phyloP scores from a whole-genome alignment of 2,113 vertebrate genomes.

The Callorhinus ursinus region DNA sequence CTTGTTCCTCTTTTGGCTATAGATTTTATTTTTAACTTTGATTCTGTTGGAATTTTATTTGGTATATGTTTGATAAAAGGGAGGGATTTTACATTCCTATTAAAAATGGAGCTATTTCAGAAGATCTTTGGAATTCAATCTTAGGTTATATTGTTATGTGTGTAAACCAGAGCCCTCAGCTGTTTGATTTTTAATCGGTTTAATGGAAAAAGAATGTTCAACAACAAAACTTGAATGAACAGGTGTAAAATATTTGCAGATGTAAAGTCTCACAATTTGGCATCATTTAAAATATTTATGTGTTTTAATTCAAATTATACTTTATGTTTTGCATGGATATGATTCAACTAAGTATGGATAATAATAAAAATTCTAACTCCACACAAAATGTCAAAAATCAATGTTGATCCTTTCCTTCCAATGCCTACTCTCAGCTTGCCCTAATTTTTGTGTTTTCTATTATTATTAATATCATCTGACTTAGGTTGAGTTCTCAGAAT shows the following conservation, averaged over 20 bases:
- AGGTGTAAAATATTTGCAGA: not conserved
- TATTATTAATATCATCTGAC: not conserved
- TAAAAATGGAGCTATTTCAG: not conserved
- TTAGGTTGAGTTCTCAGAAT: not conserved
- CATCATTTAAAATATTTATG: not conserved
- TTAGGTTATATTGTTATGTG: not conserved
- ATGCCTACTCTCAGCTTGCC: not conserved
- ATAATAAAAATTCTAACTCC: not conserved
- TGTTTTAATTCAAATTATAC: not conserved
- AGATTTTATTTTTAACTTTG: not conserved
- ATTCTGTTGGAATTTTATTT: constrained; percentile 29
- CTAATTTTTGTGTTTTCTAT: not conserved
- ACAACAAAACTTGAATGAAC: not conserved
- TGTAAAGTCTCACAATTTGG: not conserved
- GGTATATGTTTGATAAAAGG: not conserved
- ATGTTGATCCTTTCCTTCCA: not conserved
- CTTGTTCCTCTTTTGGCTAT: not conserved
- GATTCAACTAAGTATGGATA: not conserved
- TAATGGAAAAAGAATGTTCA: not conserved
- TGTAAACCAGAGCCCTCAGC: not conserved
- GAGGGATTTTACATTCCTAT: not conserved
- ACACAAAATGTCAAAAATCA: not conserved
- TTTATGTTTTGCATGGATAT: constrained; percentile 4
- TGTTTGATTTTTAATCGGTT: constrained; percentile 14
- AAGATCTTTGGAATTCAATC: not conserved